These are phyloP conservation scores for Oscheius myriophilus DNA, from an alignment of 2,888 invertebrate species.

Conservation along the genomic window DNA sequence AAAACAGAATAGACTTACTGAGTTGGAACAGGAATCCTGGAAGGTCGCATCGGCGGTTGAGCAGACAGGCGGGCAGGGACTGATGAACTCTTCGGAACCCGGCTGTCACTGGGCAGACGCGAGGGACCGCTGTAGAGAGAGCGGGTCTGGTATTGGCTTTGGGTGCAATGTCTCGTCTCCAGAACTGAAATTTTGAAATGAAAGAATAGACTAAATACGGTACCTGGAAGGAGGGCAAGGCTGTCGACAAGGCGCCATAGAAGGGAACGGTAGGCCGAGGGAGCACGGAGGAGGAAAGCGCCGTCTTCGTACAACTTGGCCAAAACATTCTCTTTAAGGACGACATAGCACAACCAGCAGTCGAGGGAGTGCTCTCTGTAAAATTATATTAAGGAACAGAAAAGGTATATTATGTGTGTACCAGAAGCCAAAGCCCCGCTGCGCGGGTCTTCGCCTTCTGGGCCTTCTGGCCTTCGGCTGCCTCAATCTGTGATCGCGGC, in stretches of 20 bases:
- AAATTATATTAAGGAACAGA: not conserved
- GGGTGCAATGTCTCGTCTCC: constrained; percentile 16
- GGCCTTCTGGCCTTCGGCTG: no score
- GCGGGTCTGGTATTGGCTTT: constrained; percentile 26
- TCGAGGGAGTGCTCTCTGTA: constrained; percentile 73
- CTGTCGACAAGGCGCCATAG: constrained; percentile 82
- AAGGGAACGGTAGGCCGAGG: constrained; percentile 76
- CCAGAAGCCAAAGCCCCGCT: no score
- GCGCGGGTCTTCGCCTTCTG: no score
- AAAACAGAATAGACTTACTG: constrained; percentile 5
- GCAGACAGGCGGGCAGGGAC: constrained; percentile 62
- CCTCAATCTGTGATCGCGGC: no score
- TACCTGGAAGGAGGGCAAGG: constrained; percentile 80
- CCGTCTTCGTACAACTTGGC: constrained; percentile 82
- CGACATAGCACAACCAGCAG: constrained; percentile 87
- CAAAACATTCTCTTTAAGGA: constrained; percentile 81
- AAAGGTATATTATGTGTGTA: no score
- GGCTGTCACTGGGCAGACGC: constrained; percentile 61
- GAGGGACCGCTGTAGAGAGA: constrained; percentile 39
- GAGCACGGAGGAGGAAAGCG: constrained; percentile 79
- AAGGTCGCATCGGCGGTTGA: constrained; percentile 28
- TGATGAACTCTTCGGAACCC: constrained; percentile 69
- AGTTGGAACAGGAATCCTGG: constrained; percentile 46
- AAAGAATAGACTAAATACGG: not conserved
- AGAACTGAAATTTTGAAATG: constrained; percentile 7